Percentiles rank a stretch among this genome's conserved stretches.
Evolutionary conservation across 2,888 invertebrate genomes (phyloP).

Genomic region (Drosophila lutescens): DNA sequence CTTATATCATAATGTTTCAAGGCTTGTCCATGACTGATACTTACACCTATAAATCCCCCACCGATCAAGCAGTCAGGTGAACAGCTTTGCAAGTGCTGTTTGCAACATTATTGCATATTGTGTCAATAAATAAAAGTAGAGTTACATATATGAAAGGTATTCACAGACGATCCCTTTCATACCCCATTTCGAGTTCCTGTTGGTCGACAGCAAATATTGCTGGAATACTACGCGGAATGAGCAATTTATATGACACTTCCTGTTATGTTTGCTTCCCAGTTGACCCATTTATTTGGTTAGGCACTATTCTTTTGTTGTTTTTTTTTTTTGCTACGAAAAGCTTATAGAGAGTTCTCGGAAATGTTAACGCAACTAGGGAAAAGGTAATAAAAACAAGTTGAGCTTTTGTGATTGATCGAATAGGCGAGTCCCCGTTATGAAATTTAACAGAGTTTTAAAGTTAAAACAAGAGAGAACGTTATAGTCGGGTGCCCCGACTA

Average conservation of each 20-base stretch:
- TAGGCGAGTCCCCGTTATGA: neutral
- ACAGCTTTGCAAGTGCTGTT: slow-evolving; percentile 20
- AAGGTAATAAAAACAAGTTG: slow-evolving; percentile 1
- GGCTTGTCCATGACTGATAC: slow-evolving; percentile 5
- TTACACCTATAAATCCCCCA: neutral
- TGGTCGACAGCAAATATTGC: slow-evolving; percentile 13
- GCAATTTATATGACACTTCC: slow-evolving; percentile 55
- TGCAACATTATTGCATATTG: slow-evolving; percentile 12
- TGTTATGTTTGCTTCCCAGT: slow-evolving; percentile 45
- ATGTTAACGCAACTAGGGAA: neutral
- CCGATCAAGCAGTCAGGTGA: slow-evolving; percentile 14
- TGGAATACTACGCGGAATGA: slow-evolving; percentile 20
- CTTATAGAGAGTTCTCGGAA: slow-evolving; percentile 5
- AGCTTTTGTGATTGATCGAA: slow-evolving; percentile 2
- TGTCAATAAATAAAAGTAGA: neutral
- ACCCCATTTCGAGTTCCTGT: slow-evolving; percentile 1
- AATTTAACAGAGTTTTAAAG: neutral
- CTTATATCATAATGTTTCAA: neutral
- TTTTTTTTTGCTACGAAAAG: slow-evolving; percentile 2
- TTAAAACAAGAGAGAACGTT: no score
- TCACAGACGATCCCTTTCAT: slow-evolving; percentile 21
- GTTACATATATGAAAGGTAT: neutral
- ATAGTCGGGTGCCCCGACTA: no score
- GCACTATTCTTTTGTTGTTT: no score
- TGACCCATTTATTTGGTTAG: slow-evolving; percentile 16